Percentiles rank a stretch among this genome's conserved stretches.
phyloP scores from a whole-genome alignment of 2,888 invertebrate genomes.

The Hirtodrosophila confusa region DNA sequence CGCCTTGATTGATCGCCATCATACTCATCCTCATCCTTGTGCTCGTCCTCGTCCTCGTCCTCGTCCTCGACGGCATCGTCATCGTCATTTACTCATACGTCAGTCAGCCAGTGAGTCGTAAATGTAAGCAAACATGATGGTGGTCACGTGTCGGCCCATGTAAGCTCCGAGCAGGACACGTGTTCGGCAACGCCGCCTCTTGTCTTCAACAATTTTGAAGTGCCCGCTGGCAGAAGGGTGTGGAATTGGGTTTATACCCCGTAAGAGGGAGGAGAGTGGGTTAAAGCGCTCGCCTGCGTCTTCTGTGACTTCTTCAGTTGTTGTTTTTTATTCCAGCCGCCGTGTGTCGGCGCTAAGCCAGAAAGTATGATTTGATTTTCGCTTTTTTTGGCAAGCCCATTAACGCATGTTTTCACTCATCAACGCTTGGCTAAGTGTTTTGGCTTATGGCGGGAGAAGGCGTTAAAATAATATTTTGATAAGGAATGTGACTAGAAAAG shows the following conservation, averaged over 20 bases:
- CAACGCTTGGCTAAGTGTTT: conserved; percentile 73
- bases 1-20: conserved; percentile 80
- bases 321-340: conserved; percentile 28
- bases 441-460: conserved; percentile 10
- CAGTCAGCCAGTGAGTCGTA: conserved; percentile 75
- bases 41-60: conserved; percentile 12
- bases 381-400: conserved; percentile 66
- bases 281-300: conserved; percentile 29
- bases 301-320: conserved; percentile 54
- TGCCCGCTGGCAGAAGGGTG: conserved; percentile 41
- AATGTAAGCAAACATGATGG: conserved; percentile 84
- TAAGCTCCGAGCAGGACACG: conserved; percentile 80
- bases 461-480: conserved; percentile 29
- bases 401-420: conserved; percentile 74
- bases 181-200: conserved; percentile 72
- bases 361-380: conserved; percentile 78
- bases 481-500: conserved; percentile 13
- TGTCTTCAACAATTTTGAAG: conserved; percentile 71
- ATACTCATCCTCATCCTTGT: conserved; percentile 35
- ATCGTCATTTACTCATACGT: conserved; percentile 73
- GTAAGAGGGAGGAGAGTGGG: conserved; percentile 14
- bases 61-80: conserved; percentile 28
- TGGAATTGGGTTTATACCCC: conserved; percentile 27
- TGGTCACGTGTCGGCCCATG: conserved; percentile 83
- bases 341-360: conserved; percentile 66